Evolutionary conservation across 1,140 invertebrate genomes (phyloP), one percentile per base, ranked within the genome.

Genomic region (Copidosoma floridanum): DNA sequence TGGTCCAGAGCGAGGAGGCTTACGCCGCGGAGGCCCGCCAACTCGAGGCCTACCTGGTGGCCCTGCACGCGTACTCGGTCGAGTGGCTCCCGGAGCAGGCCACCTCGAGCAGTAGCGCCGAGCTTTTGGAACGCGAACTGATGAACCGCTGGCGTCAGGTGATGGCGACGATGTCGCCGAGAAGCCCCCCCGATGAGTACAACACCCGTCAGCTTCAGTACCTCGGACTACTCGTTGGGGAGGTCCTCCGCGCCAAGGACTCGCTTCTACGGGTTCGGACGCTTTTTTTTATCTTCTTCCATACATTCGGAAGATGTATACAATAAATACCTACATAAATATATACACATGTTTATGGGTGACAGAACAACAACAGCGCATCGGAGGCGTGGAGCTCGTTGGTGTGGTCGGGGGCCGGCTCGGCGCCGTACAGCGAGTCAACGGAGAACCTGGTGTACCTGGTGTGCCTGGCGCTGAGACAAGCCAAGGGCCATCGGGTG

Each of bases 381-480:
- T n/a, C n/a, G n/a, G n/a, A n/a, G n/a, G n/a, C n/a, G n/a, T n/a
- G n/a, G n/a, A n/a, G n/a, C n/a, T n/a, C n/a, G n/a, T n/a, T n/a
- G n/a, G n/a, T n/a, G n/a, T n/a, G n/a, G n/a, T n/a, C n/a, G n/a
- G n/a, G n/a, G n/a, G n/a, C n/a, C n/a, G n/a, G n/a, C n/a, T n/a
- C n/a, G n/a, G n/a, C n/a, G n/a, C n/a, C n/a, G n/a, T n/a, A n/a
- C n/a, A n/a, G n/a, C n/a, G n/a, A n/a, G n/a, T n/a, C n/a, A n/a
- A n/a, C n/a, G n/a, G 85, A 88, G 64, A 83, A 86, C 56, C 66
- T 88, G 27, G 82, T 87, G 35, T 86, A 85, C 63, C 73, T 88
- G 0, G 60, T 88, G 51, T 83, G 83, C 2, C 77, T 85, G 14
- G 81, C 86, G 29, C 65, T 87, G 61, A 85, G 85, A 43, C 87